A percentile compares a stretch with the other conserved stretches of the same genome.
phyloP scores from a whole-genome alignment of 2,797 vertebrate species.

The Sarcoramphus papa region DNA sequence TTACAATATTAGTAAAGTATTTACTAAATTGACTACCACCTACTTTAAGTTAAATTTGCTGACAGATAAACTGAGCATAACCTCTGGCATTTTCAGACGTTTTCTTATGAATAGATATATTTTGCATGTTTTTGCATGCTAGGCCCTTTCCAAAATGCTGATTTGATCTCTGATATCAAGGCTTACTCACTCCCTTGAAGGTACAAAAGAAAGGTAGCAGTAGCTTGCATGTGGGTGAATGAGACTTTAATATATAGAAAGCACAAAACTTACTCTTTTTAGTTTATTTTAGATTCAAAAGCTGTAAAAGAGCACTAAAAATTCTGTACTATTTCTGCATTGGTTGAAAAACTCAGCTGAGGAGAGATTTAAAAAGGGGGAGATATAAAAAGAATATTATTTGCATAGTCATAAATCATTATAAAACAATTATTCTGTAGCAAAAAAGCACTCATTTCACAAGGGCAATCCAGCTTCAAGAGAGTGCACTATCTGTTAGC shows the following conservation, averaged over 20 bases:
- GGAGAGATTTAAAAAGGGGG: conserved; percentile 12
- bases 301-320: conserved; percentile 23
- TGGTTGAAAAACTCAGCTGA: conserved; percentile 22
- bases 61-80: conserved; percentile 64
- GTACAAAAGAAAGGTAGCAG: conserved; percentile 31
- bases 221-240: neutral
- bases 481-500: conserved; percentile 36
- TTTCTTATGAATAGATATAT: conserved; percentile 49
- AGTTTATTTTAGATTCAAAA: conserved; percentile 26
- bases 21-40: conserved; percentile 64
- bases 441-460: conserved; percentile 57
- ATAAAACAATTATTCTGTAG: conserved; percentile 60
- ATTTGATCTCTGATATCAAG: conserved; percentile 37
- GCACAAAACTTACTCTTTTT: neutral
- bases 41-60: conserved; percentile 65
- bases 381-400: conserved; percentile 62
- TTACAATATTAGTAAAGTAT: conserved; percentile 58
- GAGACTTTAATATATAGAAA: conserved; percentile 22
- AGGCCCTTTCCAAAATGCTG: conserved; percentile 57
- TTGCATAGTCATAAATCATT: conserved; percentile 62
- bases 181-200: conserved; percentile 2
- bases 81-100: conserved; percentile 61
- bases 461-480: conserved; percentile 50
- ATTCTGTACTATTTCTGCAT: conserved; percentile 41
- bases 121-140: conserved; percentile 50